Evolutionary conservation across 1,140 invertebrate genomes (phyloP).

Genomic region (Pissodes strobi): DNA sequence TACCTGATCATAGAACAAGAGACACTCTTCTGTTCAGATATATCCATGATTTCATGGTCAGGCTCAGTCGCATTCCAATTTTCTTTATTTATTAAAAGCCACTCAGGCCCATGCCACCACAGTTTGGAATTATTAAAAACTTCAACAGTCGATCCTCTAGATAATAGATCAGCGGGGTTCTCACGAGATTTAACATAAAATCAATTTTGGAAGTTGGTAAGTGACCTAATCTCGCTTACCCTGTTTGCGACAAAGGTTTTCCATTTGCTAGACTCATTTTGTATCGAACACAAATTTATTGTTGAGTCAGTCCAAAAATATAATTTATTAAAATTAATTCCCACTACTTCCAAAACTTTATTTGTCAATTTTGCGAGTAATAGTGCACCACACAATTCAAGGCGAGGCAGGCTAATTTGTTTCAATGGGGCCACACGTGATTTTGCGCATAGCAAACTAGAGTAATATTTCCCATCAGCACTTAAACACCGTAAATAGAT

Average conservation of each 20-base stretch:
- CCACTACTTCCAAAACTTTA: not conserved
- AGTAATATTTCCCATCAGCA: too few relatives aligned
- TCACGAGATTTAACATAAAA: conserved; percentile 42
- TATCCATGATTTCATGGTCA: not conserved
- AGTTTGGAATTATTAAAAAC: conserved; percentile 7
- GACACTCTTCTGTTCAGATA: not conserved
- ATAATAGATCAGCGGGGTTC: too few relatives aligned
- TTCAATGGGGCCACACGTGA: too few relatives aligned
- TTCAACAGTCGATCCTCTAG: conserved; percentile 43
- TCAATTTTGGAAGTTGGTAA: conserved; percentile 41
- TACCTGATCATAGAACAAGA: not conserved
- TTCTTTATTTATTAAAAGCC: conserved; percentile 10
- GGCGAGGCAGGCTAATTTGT: too few relatives aligned
- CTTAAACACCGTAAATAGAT: too few relatives aligned
- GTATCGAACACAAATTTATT: too few relatives aligned
- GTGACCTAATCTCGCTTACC: conserved; percentile 48
- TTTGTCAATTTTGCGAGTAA: too few relatives aligned
- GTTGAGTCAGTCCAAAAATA: too few relatives aligned
- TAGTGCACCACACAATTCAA: too few relatives aligned
- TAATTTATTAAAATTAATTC: not conserved
- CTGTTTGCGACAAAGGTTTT: conserved; percentile 53
- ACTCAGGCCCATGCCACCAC: conserved; percentile 36
- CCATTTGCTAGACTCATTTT: conserved; percentile 43
- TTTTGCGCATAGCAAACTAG: too few relatives aligned
- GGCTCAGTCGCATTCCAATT: conserved; percentile 8